These are phyloP conservation scores for Leptoteleia sp. DNA, from an alignment of 1,140 invertebrate species.

Conservation along the genomic window DNA sequence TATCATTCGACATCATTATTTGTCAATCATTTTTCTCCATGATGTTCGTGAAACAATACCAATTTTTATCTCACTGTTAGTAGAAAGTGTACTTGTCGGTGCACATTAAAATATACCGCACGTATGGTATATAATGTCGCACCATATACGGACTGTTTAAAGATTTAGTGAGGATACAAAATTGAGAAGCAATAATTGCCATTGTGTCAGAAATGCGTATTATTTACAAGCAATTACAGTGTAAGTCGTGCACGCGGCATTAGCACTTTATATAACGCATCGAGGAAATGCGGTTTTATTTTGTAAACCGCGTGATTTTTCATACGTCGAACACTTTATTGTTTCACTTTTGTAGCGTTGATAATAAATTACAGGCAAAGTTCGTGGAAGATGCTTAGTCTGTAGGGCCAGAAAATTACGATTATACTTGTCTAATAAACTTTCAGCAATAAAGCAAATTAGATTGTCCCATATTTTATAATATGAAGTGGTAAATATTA, in stretches of 20 bases:
- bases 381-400: neutral
- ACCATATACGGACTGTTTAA: conserved; percentile 26
- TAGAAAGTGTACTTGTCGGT: conserved; percentile 33
- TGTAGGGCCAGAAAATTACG: neutral
- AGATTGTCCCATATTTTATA: neutral
- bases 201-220: conserved; percentile 40
- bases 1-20: conserved; percentile 18
- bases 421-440: conserved; percentile 8
- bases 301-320: conserved; percentile 28
- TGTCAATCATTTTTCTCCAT: conserved; percentile 33
- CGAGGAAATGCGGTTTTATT: too few relatives aligned
- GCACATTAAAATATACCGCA: conserved; percentile 30
- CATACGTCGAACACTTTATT: conserved; percentile 1
- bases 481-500: neutral
- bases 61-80: conserved; percentile 39
- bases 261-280: conserved; percentile 38
- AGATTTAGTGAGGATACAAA: conserved; percentile 45
- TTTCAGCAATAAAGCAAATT: conserved; percentile 2
- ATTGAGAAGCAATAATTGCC: conserved; percentile 48
- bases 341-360: conserved; percentile 2
- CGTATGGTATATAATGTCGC: conserved; percentile 19
- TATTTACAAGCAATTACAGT: conserved; percentile 49
- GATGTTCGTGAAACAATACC: conserved; percentile 28
- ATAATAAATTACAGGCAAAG: neutral
- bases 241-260: conserved; percentile 13